Conservation (phyloP, 2,113 vertebrate genomes). For the Eira barbara region DNA sequence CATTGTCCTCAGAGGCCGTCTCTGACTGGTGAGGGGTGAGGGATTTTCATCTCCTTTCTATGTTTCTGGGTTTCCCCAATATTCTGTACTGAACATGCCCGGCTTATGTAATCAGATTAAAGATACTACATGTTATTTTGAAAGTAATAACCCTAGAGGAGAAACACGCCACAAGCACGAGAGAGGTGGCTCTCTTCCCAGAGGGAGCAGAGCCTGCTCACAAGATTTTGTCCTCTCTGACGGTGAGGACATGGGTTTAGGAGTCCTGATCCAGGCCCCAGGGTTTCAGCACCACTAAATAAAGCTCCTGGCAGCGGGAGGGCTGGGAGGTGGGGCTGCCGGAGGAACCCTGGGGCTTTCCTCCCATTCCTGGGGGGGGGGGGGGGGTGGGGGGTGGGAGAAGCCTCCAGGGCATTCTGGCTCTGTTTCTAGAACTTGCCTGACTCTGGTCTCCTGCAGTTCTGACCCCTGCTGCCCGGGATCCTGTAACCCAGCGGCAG, state of each 20-base stretch:
- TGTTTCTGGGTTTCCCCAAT: not conserved
- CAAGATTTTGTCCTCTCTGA: conserved; percentile 51
- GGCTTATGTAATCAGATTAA: conserved; percentile 47
- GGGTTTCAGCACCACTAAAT: conserved; percentile 62
- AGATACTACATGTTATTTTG: conserved; percentile 44
- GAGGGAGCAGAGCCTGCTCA: conserved; percentile 6
- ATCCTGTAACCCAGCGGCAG: not conserved
- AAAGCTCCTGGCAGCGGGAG: conserved; percentile 43
- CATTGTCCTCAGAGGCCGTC: not conserved
- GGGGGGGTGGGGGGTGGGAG: not conserved
- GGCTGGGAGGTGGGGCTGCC: not conserved
- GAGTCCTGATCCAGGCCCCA: conserved; percentile 13
- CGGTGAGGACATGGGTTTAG: not conserved
- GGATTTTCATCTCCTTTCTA: not conserved
- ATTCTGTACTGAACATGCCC: not conserved
- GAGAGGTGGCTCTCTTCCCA: conserved; percentile 42
- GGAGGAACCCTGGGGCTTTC: conserved; percentile 58
- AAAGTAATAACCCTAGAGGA: not conserved
- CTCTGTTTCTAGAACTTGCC: not conserved
- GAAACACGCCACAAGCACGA: not conserved
- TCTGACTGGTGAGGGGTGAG: not conserved
- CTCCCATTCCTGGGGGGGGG: conserved; percentile 49
- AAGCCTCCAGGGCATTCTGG: not conserved
- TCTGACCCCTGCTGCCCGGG: not conserved
- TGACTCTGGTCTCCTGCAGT: not conserved